A percentile compares a stretch with the other conserved stretches of the same genome.
phyloP scores from a whole-genome alignment of 2,888 invertebrate species.

The Caenorhabditis drosophilae region DNA sequence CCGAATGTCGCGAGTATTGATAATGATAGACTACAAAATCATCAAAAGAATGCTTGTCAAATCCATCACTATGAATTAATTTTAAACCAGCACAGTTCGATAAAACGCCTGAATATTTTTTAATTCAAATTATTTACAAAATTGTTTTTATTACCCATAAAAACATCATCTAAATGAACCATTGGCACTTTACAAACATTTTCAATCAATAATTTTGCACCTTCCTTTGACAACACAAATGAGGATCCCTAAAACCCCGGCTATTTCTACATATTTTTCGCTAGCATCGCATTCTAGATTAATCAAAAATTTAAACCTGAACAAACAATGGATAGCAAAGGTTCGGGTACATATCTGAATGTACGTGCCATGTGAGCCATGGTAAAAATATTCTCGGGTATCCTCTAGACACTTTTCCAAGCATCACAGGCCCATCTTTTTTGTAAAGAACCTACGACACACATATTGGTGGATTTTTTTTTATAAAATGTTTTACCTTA shows the following conservation, averaged over 20 bases:
- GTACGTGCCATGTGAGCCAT: conserved; percentile 67
- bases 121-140: conserved; percentile 4
- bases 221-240: conserved; percentile 63
- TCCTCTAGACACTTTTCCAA: conserved; percentile 67
- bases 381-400: conserved; percentile 66
- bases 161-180: conserved; percentile 66
- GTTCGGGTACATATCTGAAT: conserved; percentile 60
- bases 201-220: conserved; percentile 45
- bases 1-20: conserved; percentile 62
- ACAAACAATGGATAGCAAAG: conserved; percentile 67
- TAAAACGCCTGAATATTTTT: conserved; percentile 40
- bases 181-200: conserved; percentile 62
- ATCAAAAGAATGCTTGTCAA: conserved; percentile 59
- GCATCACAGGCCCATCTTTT: conserved; percentile 44
- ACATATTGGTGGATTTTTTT: too few relatives aligned
- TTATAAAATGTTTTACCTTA: too few relatives aligned
- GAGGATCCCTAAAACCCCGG: conserved; percentile 66
- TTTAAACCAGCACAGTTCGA: conserved; percentile 55
- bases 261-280: too few relatives aligned
- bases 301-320: conserved; percentile 43
- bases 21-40: conserved; percentile 67
- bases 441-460: conserved; percentile 28
- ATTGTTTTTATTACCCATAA: conserved; percentile 52
- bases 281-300: too few relatives aligned
- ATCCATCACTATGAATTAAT: conserved; percentile 59